Percentiles rank a stretch among this genome's conserved stretches.
phyloP scores from a whole-genome alignment of 1,140 invertebrate genomes.

The Pentalonia nigronervosa region DNA sequence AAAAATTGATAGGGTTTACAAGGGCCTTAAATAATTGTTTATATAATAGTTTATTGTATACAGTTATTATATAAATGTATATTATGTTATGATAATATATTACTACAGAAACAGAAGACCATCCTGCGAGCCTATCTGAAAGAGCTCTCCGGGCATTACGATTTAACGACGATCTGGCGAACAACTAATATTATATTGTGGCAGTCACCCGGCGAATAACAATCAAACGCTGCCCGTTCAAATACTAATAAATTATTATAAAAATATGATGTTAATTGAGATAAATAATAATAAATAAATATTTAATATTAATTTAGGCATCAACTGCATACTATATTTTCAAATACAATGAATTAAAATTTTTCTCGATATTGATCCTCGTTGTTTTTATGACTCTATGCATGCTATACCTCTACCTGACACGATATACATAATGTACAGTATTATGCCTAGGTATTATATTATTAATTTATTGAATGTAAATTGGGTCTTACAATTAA shows the following conservation, averaged over 20 bases:
- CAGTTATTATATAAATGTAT: no score
- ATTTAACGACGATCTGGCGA: no score
- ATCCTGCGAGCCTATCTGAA: no score
- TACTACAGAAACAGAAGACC: no score
- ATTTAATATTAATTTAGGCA: not conserved
- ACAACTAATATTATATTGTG: no score
- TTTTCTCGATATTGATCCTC: not conserved
- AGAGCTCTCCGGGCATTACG: no score
- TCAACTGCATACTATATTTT: not conserved
- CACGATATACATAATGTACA: not conserved
- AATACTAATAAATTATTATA: not conserved
- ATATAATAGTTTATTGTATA: no score
- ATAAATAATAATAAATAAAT: not conserved
- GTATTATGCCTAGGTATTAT: not conserved
- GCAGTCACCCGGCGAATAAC: no score
- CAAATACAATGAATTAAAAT: not conserved
- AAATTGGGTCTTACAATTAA: constrained; percentile 1
- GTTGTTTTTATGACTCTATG: not conserved
- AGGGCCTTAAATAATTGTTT: no score
- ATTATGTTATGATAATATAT: no score
- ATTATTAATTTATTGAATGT: not conserved
- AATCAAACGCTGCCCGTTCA: not conserved
- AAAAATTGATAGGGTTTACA: no score
- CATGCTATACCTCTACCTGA: not conserved
- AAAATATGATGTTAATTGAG: not conserved